phyloP scores from a whole-genome alignment of 2,113 vertebrate genomes.

The Indicator maculatus region DNA sequence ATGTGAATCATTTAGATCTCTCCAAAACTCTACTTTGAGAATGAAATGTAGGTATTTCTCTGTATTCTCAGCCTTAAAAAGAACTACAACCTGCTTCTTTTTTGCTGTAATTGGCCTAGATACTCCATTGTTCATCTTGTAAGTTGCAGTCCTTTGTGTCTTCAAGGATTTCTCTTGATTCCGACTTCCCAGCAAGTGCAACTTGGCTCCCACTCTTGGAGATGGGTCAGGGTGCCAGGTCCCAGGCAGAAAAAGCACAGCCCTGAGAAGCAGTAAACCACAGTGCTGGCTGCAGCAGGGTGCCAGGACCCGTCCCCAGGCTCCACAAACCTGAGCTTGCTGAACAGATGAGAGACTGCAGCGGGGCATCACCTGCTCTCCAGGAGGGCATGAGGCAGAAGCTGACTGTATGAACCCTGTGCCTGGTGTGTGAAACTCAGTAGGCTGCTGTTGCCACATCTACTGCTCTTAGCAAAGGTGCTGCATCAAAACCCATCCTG shows the following conservation, averaged over 20 bases:
- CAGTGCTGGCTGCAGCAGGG: fast-evolving
- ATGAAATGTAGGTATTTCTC: background rate
- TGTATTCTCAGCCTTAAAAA: background rate
- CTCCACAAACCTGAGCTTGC: fast-evolving
- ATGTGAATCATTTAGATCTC: background rate
- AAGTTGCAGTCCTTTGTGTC: background rate
- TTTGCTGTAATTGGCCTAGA: background rate
- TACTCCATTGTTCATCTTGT: background rate
- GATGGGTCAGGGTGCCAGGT: fast-evolving
- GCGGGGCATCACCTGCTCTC: background rate
- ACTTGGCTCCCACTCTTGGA: background rate
- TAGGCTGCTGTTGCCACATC: fast-evolving
- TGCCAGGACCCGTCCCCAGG: background rate
- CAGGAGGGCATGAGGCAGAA: background rate
- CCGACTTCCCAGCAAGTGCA: background rate
- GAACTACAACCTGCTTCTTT: background rate
- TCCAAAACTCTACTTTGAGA: constrained; percentile 12
- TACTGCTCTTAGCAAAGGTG: background rate
- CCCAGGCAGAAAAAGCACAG: background rate
- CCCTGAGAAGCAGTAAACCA: fast-evolving
- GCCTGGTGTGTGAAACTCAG: fast-evolving
- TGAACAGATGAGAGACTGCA: fast-evolving
- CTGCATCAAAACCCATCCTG: background rate
- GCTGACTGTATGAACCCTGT: fast-evolving
- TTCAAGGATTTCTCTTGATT: background rate